Base-by-base conservation (phyloP, 2,888 invertebrate species). In the Dryomyza anilis region DNA sequence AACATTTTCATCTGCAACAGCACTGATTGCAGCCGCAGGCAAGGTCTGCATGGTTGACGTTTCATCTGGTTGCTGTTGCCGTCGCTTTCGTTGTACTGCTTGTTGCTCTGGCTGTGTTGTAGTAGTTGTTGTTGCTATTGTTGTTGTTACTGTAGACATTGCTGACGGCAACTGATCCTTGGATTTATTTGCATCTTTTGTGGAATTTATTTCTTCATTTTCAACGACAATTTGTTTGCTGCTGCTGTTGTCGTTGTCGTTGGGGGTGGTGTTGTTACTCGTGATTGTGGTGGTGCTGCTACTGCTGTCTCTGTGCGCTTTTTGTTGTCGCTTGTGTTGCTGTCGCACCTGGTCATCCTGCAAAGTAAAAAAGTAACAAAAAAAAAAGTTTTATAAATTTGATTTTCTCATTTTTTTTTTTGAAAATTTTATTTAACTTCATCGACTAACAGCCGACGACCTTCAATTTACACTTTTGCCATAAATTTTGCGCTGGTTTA, bases 311-410 rank as follows among this genome's bases (percentile, higher is more conserved):
- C 21, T 12, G 19, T 23, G n/a, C n/a, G n/a, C n/a, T n/a, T n/a
- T n/a, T n/a, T n/a, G n/a, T n/a, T 48, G 39, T 29, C 39, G 57
- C 48, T 64, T 58, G 19, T 29, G 59, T 48, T 46, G 56, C 46
- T 48, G 23, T 19, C n/a, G n/a, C n/a, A n/a, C n/a, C n/a, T 57
- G 63, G 21, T 53, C 46, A 58, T 58, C 53, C 66, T 66, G 45
- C 19, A 27, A 52, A 62, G 39, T 58, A 57, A 7, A 56, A 61
- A 27, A 29, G 3, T 21, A 56, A 56, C 12, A 53, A 30, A 27
- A 29, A n/a, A 14, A 8, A 56, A 23, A 43, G 39, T 53, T 39
- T 27, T 27, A 19, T 53, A 21, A 30, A 30, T 27, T 48, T 12
- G 21, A 5, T 59, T 46, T 48, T 43, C 10, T 29, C 21, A 21